These are phyloP conservation scores for Malurus melanocephalus DNA, from an alignment of 2,113 vertebrate species.

Conservation along the genomic window DNA sequence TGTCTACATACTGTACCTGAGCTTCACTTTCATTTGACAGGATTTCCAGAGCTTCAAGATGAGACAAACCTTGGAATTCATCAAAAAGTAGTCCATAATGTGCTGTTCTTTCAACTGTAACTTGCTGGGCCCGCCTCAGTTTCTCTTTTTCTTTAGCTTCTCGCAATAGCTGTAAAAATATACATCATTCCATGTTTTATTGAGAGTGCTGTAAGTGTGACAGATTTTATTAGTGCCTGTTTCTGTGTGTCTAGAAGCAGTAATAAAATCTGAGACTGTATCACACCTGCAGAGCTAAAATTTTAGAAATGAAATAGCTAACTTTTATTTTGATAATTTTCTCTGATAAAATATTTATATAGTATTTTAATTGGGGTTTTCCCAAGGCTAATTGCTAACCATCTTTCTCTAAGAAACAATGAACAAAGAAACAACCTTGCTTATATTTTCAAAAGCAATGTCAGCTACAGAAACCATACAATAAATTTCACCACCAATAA, in stretches of 20 bases:
- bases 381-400: background rate
- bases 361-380: background rate
- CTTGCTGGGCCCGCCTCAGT: constrained; percentile 82
- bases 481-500: background rate
- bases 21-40: constrained; percentile 94
- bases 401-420: background rate
- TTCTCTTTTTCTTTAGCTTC: constrained; percentile 97
- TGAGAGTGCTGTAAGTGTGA: background rate
- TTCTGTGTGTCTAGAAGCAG: background rate
- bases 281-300: background rate
- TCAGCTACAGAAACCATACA: background rate
- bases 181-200: background rate
- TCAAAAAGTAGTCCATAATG: constrained; percentile 96
- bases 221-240: background rate
- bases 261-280: background rate
- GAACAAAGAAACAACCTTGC: background rate
- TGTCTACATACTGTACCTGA: constrained; percentile 74
- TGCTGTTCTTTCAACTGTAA: constrained; percentile 82
- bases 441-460: background rate
- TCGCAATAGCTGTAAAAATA: constrained; percentile 83
- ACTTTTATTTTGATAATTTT: background rate
- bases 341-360: constrained; percentile 11
- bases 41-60: constrained; percentile 97
- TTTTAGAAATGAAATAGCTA: background rate
- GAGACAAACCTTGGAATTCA: constrained; percentile 94